Evolutionary conservation across 2,797 vertebrate genomes (phyloP), one percentile per base, ranked within the genome.

Genomic region (Coendou prehensilis): DNA sequence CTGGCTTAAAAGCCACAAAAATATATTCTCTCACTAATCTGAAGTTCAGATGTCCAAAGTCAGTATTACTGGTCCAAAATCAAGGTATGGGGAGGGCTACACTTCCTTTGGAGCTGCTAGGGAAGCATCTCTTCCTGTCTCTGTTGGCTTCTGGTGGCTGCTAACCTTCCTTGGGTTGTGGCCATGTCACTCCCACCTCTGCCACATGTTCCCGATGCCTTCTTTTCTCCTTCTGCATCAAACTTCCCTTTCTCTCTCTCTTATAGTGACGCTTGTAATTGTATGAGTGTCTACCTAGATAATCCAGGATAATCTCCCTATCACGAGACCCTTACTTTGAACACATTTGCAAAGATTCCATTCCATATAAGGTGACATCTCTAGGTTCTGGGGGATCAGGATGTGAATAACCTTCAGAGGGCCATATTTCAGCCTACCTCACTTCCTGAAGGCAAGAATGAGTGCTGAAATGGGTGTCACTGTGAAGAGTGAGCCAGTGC

Each of bases 141-240:
- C 45, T 61, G 10, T 45, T 22, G 63, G 52, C 28, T 33, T 76
- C 47, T 93, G 52, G n/a, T 82, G n/a, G 59, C 45, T 86, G 45
- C 33, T 73, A 78, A 61, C 54, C 13, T 71, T 88, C 80, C 37
- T 86, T 73, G 47, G n/a, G 37, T 81, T 91, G n/a, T 5, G 71
- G 13, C 3, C 50, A 30, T 18, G 23, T 63, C 67, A 85, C 7
- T 93, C 64, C 30, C 10, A 28, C 75, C 20, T 90, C 82, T 76
- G 33, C 33, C n/a, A 76, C 13, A 15, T 63, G 22, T 28, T 18
- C 41, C 6, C 18, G 37, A 33, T n/a, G 30, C 15, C 9, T 41
- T n/a, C 52, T 96, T 56, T 47, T 87, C 50, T 87, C 78, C 88
- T 89, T 85, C 45, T 84, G 23, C 45, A 33, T 76, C 37, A 84